Percentiles rank a stretch among this genome's conserved stretches.
Evolutionary conservation across 2,797 vertebrate species (phyloP).

Genomic region (Etheostoma nigrum): DNA sequence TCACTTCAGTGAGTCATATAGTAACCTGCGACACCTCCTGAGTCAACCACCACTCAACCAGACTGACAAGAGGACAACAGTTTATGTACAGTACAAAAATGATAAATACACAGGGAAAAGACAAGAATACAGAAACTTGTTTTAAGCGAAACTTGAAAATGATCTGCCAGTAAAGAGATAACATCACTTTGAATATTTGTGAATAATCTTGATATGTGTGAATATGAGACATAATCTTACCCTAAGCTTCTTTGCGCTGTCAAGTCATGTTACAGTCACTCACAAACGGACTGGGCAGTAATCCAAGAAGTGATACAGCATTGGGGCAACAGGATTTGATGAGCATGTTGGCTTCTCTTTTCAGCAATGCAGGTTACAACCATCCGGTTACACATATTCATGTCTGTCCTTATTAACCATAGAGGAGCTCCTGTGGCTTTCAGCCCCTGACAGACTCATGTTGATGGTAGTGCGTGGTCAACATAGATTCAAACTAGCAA

Average conservation of each 20-base stretch:
- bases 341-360: constrained; percentile 4
- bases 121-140: neutral
- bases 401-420: neutral
- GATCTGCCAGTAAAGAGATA: constrained; percentile 30
- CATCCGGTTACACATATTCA: neutral
- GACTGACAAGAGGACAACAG: neutral
- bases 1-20: neutral
- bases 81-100: neutral
- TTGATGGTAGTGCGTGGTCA: neutral
- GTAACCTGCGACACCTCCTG: neutral
- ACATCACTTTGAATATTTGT: constrained; percentile 41
- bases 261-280: constrained; percentile 52
- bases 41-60: neutral
- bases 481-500: constrained; percentile 6
- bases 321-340: neutral
- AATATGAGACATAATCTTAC: constrained; percentile 56
- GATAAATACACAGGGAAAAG: neutral
- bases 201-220: constrained; percentile 60
- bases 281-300: constrained; percentile 23
- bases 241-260: constrained; percentile 57
- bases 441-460: neutral
- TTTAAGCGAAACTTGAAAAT: constrained; percentile 9
- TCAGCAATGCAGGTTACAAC: neutral
- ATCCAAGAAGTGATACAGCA: constrained; percentile 44
- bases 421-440: neutral